Evolutionary conservation across 2,888 invertebrate genomes (phyloP).

Genomic region (Heliconius cydno): DNA sequence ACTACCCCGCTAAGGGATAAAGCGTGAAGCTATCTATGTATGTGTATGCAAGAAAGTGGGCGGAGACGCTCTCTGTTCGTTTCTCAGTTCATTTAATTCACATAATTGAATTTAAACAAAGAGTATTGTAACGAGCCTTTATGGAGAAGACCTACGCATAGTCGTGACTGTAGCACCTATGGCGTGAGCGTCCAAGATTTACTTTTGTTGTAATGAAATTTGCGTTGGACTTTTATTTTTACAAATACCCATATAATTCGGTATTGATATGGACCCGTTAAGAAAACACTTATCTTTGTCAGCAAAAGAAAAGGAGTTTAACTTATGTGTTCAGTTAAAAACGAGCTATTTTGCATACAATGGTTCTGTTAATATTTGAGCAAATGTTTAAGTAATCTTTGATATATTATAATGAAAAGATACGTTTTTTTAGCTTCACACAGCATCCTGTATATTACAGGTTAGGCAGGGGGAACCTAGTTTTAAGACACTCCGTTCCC

Average conservation of each 20-base stretch:
- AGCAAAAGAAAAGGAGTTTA: too few relatives aligned
- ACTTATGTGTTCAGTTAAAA: too few relatives aligned
- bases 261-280: too few relatives aligned
- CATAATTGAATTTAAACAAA: constrained; percentile 34
- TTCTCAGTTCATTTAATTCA: constrained; percentile 25
- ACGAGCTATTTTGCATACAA: too few relatives aligned
- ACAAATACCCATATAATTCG: too few relatives aligned
- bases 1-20: too few relatives aligned
- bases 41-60: constrained; percentile 27
- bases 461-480: too few relatives aligned
- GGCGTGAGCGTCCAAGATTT: background rate
- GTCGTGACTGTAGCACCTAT: constrained; percentile 4
- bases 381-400: background rate
- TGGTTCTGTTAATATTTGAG: background rate
- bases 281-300: too few relatives aligned
- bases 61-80: constrained; percentile 21
- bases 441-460: too few relatives aligned
- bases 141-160: constrained; percentile 21
- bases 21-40: background rate
- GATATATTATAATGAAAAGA: too few relatives aligned
- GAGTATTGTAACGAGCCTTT: constrained; percentile 15
- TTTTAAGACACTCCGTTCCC: too few relatives aligned
- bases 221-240: background rate
- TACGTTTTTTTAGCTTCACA: too few relatives aligned
- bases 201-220: background rate